A percentile compares a stretch with the other conserved stretches of the same genome.
phyloP scores from a whole-genome alignment of 2,888 invertebrate species.

The Trachelus tabidus region DNA sequence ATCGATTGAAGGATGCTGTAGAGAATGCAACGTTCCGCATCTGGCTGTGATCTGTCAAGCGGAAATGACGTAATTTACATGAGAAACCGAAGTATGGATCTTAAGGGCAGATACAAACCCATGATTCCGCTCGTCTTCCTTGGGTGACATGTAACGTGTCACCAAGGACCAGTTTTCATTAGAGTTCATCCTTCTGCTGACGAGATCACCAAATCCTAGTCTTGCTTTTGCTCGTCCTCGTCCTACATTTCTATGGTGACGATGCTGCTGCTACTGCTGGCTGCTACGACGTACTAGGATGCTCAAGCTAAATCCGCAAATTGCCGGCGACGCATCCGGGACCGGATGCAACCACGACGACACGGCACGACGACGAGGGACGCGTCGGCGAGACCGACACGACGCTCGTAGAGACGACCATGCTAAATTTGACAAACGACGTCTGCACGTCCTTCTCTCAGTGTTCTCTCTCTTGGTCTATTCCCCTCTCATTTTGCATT shows the following conservation, averaged over 20 bases:
- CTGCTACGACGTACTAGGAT: neutral
- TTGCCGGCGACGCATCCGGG: neutral
- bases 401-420: neutral
- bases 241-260: neutral
- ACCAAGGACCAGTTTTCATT: neutral
- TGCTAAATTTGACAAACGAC: neutral
- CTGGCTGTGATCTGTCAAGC: conserved; percentile 56
- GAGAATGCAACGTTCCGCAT: conserved; percentile 48
- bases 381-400: neutral
- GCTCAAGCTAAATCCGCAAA: neutral
- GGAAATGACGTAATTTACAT: conserved; percentile 59
- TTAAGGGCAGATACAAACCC: conserved; percentile 23
- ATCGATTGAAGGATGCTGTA: conserved; percentile 38
- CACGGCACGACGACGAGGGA: neutral
- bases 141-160: neutral
- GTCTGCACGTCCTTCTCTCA: conserved; percentile 22
- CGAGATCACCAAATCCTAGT: neutral
- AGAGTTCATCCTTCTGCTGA: neutral
- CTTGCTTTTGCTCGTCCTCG: neutral
- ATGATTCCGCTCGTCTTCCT: neutral
- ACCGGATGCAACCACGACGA: neutral
- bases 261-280: neutral
- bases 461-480: conserved; percentile 16
- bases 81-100: conserved; percentile 52
- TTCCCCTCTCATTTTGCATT: neutral